Conservation (phyloP, 2,797 vertebrate genomes). For the Oceanodroma leucorhoa region DNA sequence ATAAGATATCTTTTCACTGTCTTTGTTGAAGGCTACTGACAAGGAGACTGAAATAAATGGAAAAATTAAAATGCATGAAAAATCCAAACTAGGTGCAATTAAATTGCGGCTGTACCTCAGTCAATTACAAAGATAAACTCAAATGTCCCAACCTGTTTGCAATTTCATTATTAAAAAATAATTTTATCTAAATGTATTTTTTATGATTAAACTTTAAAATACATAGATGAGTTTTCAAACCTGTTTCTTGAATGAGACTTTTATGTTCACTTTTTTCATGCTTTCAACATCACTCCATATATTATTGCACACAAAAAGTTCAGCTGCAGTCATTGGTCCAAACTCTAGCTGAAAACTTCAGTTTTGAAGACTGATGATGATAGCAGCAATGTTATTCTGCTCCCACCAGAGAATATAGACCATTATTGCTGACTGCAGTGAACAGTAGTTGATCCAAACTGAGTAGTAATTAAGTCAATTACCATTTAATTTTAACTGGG, state of each 20-base stretch:
- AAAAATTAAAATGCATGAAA: neutral
- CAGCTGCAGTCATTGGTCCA: neutral
- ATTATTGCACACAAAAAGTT: neutral
- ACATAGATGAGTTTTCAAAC: neutral
- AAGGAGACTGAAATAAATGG: neutral
- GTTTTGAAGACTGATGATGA: neutral
- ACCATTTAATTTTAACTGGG: neutral
- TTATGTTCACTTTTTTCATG: neutral
- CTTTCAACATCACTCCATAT: neutral
- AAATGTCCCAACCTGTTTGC: neutral
- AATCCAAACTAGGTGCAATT: neutral
- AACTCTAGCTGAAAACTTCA: neutral
- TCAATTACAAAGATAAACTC: neutral
- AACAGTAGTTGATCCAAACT: neutral
- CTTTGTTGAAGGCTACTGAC: neutral
- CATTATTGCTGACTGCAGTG: neutral
- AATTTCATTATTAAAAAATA: neutral
- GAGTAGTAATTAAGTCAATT: neutral
- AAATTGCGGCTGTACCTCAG: neutral
- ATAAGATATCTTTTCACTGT: neutral
- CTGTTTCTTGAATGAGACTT: neutral
- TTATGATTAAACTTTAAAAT: neutral
- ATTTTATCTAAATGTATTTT: neutral
- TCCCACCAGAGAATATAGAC: neutral
- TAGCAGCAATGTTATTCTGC: neutral